Conservation (phyloP, 1,140 invertebrate genomes). For the Eulimnadia texana region DNA sequence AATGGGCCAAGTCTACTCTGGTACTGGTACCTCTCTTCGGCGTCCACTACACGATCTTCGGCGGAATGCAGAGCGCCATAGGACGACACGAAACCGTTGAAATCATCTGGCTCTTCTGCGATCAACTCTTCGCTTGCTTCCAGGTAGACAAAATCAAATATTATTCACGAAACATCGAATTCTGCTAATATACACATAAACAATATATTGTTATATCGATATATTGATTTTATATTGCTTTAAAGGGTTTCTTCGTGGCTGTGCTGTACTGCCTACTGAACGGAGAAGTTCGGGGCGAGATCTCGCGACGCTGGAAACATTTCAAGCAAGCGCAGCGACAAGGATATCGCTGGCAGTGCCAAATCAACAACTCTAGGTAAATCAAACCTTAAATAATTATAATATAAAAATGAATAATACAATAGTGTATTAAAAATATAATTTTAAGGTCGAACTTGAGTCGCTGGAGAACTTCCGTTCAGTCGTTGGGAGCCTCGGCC, state of each 20-base stretch:
- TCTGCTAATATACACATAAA: background rate
- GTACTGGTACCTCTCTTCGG: slow-evolving; percentile 68
- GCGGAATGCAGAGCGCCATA: slow-evolving; percentile 42
- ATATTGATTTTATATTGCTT: slow-evolving; percentile 3
- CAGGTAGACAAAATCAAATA: slow-evolving; percentile 40
- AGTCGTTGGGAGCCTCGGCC: background rate
- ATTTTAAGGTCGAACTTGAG: background rate
- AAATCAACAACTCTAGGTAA: slow-evolving; percentile 13
- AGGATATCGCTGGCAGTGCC: background rate
- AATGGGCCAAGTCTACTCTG: slow-evolving; percentile 53
- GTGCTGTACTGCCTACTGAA: slow-evolving; percentile 54
- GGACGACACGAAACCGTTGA: slow-evolving; percentile 39
- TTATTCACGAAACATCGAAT: too few relatives aligned
- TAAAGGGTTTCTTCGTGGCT: slow-evolving; percentile 51
- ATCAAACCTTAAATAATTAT: background rate
- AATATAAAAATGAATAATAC: too few relatives aligned
- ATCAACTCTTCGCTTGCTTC: slow-evolving; percentile 61
- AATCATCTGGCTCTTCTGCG: slow-evolving; percentile 52
- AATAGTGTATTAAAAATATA: background rate
- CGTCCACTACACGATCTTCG: slow-evolving; percentile 56
- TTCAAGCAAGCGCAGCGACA: slow-evolving; percentile 1
- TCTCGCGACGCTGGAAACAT: slow-evolving; percentile 23
- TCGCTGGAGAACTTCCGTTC: background rate
- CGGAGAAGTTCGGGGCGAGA: slow-evolving; percentile 42
- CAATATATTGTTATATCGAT: background rate